These are phyloP conservation scores for Paramisgurnus dabryanus DNA, from an alignment of 2,113 vertebrate species.

Conservation along the genomic window DNA sequence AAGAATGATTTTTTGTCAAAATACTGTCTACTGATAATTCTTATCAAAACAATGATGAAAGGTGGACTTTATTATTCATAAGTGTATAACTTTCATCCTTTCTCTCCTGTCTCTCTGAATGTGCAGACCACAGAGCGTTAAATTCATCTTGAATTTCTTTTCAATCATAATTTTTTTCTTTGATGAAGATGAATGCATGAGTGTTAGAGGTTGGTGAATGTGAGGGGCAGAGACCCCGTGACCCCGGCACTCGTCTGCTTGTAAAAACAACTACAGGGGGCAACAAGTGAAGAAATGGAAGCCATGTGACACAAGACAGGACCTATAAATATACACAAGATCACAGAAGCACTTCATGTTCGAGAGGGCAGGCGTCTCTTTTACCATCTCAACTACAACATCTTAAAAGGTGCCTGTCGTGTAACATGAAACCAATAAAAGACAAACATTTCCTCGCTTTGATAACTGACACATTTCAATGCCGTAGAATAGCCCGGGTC, in stretches of 20 bases:
- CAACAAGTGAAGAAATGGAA: constrained; percentile 79
- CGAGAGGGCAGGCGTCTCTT: constrained; percentile 73
- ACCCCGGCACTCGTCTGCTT: constrained; percentile 75
- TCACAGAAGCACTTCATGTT: constrained; percentile 78
- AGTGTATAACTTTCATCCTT: too few relatives aligned
- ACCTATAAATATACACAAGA: constrained; percentile 80
- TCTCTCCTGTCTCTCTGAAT: too few relatives aligned
- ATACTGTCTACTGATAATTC: too few relatives aligned
- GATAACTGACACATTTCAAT: constrained; percentile 1
- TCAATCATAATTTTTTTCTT: background rate
- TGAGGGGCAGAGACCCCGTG: constrained; percentile 59
- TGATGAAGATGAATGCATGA: constrained; percentile 23
- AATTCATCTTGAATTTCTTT: background rate
- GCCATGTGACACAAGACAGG: constrained; percentile 81
- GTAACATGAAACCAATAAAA: constrained; percentile 82
- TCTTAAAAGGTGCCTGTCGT: constrained; percentile 78
- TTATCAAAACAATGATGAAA: too few relatives aligned
- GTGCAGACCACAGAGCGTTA: background rate
- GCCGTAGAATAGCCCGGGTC: too few relatives aligned
- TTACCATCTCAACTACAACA: constrained; percentile 78
- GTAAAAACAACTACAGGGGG: constrained; percentile 77
- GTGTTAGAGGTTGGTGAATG: constrained; percentile 20
- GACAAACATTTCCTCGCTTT: constrained; percentile 72
- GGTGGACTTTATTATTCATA: too few relatives aligned
- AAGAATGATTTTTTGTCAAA: too few relatives aligned